These are phyloP conservation scores for Formicarius rufipectus DNA, from an alignment of 2,113 vertebrate species.

Conservation along the genomic window DNA sequence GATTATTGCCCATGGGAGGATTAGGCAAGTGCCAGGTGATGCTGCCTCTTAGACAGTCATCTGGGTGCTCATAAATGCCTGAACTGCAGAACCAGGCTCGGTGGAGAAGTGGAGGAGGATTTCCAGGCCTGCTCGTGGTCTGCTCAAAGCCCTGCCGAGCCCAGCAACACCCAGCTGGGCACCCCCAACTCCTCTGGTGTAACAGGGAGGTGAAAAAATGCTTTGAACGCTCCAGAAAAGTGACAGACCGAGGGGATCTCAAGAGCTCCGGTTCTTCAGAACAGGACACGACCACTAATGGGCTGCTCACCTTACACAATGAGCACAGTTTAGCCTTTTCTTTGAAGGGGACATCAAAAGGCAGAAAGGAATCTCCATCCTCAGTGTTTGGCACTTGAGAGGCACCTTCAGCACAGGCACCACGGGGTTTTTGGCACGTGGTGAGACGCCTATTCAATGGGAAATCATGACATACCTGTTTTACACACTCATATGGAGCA, in stretches of 20 bases:
- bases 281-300: not conserved
- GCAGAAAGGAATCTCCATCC: not conserved
- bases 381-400: not conserved
- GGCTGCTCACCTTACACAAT: not conserved
- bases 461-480: not conserved
- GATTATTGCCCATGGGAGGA: not conserved
- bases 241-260: not conserved
- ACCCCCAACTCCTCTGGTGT: not conserved
- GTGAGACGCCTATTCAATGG: not conserved
- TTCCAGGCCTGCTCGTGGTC: not conserved
- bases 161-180: not conserved
- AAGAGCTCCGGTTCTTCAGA: not conserved
- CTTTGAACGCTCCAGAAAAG: not conserved
- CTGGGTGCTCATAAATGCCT: not conserved
- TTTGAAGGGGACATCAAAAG: slow-evolving; percentile 32
- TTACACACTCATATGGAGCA: too few relatives aligned
- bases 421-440: not conserved
- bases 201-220: not conserved
- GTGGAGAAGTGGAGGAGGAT: not conserved
- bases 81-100: not conserved
- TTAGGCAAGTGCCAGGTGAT: not conserved
- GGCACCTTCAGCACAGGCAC: not conserved
- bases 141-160: not conserved
- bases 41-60: not conserved
- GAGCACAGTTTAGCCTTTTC: not conserved